Conservation (phyloP, 2,797 vertebrate species). For the Phrynocephalus vlangalii region DNA sequence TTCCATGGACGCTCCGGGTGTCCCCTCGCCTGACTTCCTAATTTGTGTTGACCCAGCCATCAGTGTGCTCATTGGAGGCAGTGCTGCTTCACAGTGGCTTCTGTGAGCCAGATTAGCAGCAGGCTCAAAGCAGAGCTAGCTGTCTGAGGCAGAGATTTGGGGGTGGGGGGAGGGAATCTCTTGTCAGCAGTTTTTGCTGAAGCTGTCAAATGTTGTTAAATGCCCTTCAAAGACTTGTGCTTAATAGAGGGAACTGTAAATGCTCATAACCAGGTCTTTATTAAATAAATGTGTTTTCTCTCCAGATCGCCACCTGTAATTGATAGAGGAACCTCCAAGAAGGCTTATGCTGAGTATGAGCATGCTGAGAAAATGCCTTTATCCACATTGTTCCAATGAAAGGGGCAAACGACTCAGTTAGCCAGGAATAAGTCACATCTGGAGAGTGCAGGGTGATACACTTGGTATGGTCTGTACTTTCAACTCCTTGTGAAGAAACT, state of each 20-base stretch:
- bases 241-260: constrained; percentile 6
- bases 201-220: background rate
- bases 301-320: background rate
- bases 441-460: background rate
- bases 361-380: background rate
- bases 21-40: background rate
- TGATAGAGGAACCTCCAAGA: background rate
- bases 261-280: background rate
- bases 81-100: background rate
- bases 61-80: background rate
- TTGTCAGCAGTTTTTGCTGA: background rate
- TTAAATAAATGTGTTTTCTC: constrained; percentile 8
- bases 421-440: background rate
- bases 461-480: constrained; percentile 5
- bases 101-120: constrained; percentile 3
- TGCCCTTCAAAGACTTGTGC: background rate
- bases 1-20: background rate
- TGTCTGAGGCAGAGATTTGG: constrained; percentile 6
- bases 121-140: background rate
- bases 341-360: background rate
- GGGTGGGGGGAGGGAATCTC: background rate
- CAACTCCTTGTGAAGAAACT: background rate
- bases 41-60: background rate
- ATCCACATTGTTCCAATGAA: background rate
- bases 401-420: background rate